Percentiles rank a stretch among this genome's conserved stretches.
These are phyloP conservation scores for Cataglyphis albicans DNA, from an alignment of 2,888 invertebrate species.

Conservation along the genomic window DNA sequence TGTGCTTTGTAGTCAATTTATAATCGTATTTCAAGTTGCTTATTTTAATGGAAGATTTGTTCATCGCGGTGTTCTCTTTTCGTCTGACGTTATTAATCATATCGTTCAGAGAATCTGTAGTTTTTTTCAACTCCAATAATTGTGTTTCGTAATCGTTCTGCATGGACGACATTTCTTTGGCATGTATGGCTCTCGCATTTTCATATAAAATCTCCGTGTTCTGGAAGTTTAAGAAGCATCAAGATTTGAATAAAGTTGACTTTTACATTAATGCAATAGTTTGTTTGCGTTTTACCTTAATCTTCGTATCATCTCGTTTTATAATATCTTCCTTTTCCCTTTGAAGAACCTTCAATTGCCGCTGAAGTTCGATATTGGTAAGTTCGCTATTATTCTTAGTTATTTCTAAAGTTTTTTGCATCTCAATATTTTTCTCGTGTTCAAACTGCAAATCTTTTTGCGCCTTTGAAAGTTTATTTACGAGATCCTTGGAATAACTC, in stretches of 20 bases:
- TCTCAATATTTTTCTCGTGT: neutral
- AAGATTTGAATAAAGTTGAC: neutral
- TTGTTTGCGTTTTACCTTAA: constrained; percentile 16
- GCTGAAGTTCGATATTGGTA: neutral
- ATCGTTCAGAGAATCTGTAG: neutral
- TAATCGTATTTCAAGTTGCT: neutral
- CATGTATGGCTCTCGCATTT: neutral
- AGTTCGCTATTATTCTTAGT: neutral
- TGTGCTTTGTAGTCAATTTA: neutral
- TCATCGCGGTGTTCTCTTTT: neutral
- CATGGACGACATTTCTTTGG: constrained; percentile 10
- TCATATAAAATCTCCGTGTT: constrained; percentile 4
- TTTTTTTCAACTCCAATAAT: neutral
- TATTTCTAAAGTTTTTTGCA: neutral
- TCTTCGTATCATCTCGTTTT: neutral
- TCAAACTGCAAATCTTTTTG: constrained; percentile 1
- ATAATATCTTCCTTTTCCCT: constrained; percentile 25
- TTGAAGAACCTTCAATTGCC: neutral
- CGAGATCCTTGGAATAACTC: constrained; percentile 21
- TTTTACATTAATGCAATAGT: neutral
- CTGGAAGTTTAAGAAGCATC: neutral
- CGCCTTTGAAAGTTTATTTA: neutral
- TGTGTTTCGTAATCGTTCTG: neutral
- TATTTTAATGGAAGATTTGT: neutral
- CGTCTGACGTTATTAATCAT: neutral